Evolutionary conservation across 2,113 vertebrate genomes (phyloP).

Genomic region (Carassius carassius): DNA sequence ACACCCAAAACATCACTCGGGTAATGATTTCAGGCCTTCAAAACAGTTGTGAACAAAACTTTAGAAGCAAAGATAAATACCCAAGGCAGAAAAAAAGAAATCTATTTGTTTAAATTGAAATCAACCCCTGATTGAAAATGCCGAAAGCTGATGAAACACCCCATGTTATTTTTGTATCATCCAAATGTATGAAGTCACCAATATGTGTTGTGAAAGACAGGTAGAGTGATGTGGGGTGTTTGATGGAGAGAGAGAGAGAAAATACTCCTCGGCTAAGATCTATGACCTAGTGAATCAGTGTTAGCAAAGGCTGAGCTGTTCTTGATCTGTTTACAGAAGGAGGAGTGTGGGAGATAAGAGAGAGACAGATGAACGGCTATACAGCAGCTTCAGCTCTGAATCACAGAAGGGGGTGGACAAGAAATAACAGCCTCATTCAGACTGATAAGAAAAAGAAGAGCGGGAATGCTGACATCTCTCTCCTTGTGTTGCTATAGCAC

Average conservation of each 20-base stretch:
- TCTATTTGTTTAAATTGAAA: neutral
- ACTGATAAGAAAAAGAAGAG: constrained; percentile 16
- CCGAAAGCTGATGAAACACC: neutral
- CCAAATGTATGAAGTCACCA: neutral
- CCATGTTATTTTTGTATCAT: neutral
- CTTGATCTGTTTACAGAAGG: constrained; percentile 42
- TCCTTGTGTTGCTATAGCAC: constrained; percentile 5
- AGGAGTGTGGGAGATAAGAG: constrained; percentile 36
- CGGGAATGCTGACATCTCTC: neutral
- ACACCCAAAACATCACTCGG: too few species aligned
- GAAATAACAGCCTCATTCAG: constrained; percentile 31
- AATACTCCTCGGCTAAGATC: constrained; percentile 10
- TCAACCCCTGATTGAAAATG: neutral
- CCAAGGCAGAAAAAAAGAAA: neutral
- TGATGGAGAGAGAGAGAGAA: neutral
- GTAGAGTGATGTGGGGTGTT: neutral
- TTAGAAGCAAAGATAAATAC: neutral
- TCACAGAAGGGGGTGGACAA: neutral
- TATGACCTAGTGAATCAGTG: constrained; percentile 24
- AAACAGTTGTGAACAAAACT: neutral
- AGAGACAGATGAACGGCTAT: constrained; percentile 37
- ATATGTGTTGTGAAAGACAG: constrained; percentile 17
- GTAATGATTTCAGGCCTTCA: neutral
- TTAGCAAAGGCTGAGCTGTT: constrained; percentile 26
- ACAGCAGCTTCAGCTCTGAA: constrained; percentile 39